A percentile compares a stretch with the other conserved stretches of the same genome.
phyloP scores from a whole-genome alignment of 2,888 invertebrate genomes.

The Drosophila gaucha region DNA sequence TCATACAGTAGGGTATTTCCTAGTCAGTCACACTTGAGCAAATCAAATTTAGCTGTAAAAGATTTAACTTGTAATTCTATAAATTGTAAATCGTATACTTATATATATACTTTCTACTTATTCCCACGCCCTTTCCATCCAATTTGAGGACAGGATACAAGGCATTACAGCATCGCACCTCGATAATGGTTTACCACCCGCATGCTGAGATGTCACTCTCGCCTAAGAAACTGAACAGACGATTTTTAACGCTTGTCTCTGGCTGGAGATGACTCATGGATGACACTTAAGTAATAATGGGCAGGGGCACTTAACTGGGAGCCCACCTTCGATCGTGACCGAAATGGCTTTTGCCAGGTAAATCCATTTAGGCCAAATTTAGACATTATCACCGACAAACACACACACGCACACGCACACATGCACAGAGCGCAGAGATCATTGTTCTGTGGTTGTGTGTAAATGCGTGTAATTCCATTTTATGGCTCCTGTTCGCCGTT shows the following conservation, averaged over 20 bases:
- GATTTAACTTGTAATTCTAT: background rate
- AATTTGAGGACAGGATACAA: constrained; percentile 58
- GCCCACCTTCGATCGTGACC: constrained; percentile 54
- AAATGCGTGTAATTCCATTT: constrained; percentile 79
- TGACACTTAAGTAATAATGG: constrained; percentile 77
- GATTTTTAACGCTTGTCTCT: constrained; percentile 60
- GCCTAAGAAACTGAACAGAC: too few relatives aligned
- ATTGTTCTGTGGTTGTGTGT: constrained; percentile 73
- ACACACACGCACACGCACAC: constrained; percentile 19
- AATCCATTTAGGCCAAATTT: constrained; percentile 69
- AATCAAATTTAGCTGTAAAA: too few relatives aligned
- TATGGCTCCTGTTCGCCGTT: constrained; percentile 77
- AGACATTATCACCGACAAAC: constrained; percentile 68
- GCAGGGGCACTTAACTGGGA: constrained; percentile 64
- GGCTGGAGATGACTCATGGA: constrained; percentile 57
- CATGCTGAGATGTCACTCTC: constrained; percentile 47
- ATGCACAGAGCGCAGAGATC: constrained; percentile 7
- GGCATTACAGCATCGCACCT: constrained; percentile 38
- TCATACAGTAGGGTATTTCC: too few relatives aligned
- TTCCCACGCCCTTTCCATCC: constrained; percentile 55
- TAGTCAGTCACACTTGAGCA: too few relatives aligned
- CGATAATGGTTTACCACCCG: constrained; percentile 61
- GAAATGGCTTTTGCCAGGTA: constrained; percentile 57
- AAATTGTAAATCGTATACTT: background rate
- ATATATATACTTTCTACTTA: background rate